Conservation (phyloP, 2,888 invertebrate genomes). For the Ptilodon capucinus region DNA sequence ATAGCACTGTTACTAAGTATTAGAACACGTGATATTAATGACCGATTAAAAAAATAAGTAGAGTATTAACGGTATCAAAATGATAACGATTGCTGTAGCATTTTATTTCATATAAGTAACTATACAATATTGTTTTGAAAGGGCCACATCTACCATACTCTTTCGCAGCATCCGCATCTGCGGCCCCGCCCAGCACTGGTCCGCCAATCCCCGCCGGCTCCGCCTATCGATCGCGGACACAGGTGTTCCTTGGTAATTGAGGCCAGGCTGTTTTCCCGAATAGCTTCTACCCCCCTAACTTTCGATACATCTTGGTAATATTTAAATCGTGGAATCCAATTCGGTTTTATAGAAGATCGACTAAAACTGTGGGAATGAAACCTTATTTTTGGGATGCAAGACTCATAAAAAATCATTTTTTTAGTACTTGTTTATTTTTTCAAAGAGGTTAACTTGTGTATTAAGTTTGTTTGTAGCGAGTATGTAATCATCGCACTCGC, state of each 20-base stretch:
- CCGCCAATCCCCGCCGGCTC: slow-evolving; percentile 61
- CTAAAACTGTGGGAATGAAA: too few relatives aligned
- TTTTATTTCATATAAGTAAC: not conserved
- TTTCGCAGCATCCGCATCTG: slow-evolving; percentile 43
- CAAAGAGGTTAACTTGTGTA: too few relatives aligned
- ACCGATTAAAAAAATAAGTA: slow-evolving; percentile 14
- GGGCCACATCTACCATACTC: not conserved
- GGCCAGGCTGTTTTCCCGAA: slow-evolving; percentile 24
- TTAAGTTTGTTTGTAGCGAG: too few relatives aligned
- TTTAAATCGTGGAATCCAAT: slow-evolving; percentile 5
- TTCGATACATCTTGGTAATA: slow-evolving; percentile 27
- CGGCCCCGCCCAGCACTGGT: slow-evolving; percentile 46
- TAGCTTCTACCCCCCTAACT: slow-evolving; percentile 31
- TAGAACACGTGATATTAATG: slow-evolving; percentile 3
- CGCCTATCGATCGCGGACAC: slow-evolving; percentile 71
- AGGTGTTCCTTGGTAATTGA: slow-evolving; percentile 69
- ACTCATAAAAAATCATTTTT: too few relatives aligned
- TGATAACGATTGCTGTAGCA: slow-evolving; percentile 3
- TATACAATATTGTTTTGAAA: too few relatives aligned
- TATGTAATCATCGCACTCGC: too few relatives aligned
- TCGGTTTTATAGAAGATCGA: not conserved
- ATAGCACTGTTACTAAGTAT: not conserved
- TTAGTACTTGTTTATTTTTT: too few relatives aligned
- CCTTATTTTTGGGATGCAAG: too few relatives aligned
- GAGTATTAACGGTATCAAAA: not conserved